These are phyloP conservation scores for Nomada fucata DNA, from an alignment of 2,888 invertebrate species.

Conservation along the genomic window DNA sequence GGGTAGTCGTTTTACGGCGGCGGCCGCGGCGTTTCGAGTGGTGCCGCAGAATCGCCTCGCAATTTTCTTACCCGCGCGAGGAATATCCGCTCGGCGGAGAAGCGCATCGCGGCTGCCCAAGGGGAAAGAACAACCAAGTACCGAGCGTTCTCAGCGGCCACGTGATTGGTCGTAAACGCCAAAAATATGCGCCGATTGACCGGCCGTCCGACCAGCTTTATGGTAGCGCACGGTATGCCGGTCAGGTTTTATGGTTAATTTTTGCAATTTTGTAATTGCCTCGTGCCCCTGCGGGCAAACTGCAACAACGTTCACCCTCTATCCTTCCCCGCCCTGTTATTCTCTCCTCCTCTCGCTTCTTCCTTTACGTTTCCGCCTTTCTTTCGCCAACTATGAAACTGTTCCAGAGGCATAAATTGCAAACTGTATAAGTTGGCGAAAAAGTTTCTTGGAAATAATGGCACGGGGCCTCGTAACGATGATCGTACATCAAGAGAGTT, in stretches of 20 bases:
- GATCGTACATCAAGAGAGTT: too few relatives aligned
- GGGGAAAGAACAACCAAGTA: constrained; percentile 38
- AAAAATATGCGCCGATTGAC: constrained; percentile 83
- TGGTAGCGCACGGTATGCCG: constrained; percentile 71
- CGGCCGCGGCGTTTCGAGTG: constrained; percentile 70
- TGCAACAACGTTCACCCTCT: constrained; percentile 47
- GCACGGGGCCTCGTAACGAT: too few relatives aligned
- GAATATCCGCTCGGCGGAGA: constrained; percentile 42
- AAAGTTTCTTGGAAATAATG: too few relatives aligned
- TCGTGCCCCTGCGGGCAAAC: constrained; percentile 57
- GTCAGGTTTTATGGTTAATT: constrained; percentile 80
- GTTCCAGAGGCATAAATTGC: too few relatives aligned
- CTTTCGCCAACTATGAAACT: background rate
- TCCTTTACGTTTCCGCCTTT: background rate
- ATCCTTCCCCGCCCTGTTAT: background rate
- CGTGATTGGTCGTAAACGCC: constrained; percentile 84
- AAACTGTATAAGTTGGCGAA: too few relatives aligned
- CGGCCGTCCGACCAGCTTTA: constrained; percentile 76
- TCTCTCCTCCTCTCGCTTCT: background rate
- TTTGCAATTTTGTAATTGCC: constrained; percentile 82
- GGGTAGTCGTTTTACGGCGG: constrained; percentile 72
- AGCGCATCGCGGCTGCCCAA: constrained; percentile 32
- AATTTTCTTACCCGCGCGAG: constrained; percentile 79
- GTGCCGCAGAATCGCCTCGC: constrained; percentile 78
- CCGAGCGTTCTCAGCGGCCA: constrained; percentile 68